Base-by-base conservation (phyloP, 2,888 invertebrate genomes). In the Ditylenchus weischeri region DNA sequence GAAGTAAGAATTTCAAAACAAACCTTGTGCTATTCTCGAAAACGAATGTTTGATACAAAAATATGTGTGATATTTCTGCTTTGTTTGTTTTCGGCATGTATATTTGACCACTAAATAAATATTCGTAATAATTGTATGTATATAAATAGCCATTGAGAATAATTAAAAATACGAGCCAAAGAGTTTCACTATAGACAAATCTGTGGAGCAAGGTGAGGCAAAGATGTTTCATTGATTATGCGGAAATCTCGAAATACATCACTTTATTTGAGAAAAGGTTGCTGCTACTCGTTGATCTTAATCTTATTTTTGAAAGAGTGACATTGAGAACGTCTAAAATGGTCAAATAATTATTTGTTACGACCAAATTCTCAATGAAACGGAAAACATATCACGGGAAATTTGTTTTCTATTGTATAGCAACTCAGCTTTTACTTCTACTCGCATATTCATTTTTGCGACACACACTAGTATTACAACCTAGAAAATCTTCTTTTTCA, bases 1-100 rank as follows among this genome's bases (percentile, higher is more conserved):
- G 29, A 54, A 15, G 1, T 13, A 7, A 54, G 54, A 54, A 1
- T 54, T 54, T 54, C 10, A 8, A 54, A 11, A 54, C 1, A 54
- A 54, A 54, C 54, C 54, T 54, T 54, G 54, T 54, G 29, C 54
- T 54, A 21, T 54, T 54, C 54, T 54, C 54, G 10, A 54, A 54
- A 54, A 54, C 10, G 10, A 54, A 54, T 5, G 54, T 54, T n/a
- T 29, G 21, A 8, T 54, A 54, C n/a, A 54, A 29, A 54, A 54
- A 54, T 10, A 54, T 29, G 54, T 54, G 54, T 23, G 29, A 2
- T 11, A 54, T 54, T 21, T 54, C 54, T 5, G 21, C 54, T 29
- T 18, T 54, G 54, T 54, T 54, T n/a, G 15, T 23, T 54, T 29
- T 54, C 11, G 11, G 11, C 54, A 54, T n/a, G n/a, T 5, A 23